These are phyloP conservation scores for Globicephala melas DNA, from an alignment of 2,113 vertebrate genomes.

Conservation along the genomic window DNA sequence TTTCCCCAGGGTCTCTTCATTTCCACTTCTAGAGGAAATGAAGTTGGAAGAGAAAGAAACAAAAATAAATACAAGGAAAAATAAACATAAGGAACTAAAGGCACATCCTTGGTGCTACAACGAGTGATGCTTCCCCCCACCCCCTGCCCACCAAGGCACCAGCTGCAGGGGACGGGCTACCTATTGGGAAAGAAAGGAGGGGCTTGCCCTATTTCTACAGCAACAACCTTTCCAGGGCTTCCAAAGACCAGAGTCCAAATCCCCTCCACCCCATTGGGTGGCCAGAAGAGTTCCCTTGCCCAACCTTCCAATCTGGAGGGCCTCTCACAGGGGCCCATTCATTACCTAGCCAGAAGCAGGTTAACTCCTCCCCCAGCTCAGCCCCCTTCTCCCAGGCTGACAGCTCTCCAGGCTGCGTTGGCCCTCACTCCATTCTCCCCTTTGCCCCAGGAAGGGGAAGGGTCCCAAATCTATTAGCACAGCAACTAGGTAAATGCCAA, in stretches of 20 bases:
- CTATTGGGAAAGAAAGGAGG: neutral
- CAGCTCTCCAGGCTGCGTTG: neutral
- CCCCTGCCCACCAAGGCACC: neutral
- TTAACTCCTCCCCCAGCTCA: neutral
- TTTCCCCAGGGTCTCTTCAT: neutral
- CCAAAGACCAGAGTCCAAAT: slow-evolving; percentile 58
- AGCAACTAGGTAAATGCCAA: neutral
- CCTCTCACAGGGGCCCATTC: neutral
- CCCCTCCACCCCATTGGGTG: neutral
- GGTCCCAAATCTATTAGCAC: fast-evolving
- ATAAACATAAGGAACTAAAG: neutral
- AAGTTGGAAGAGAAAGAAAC: neutral
- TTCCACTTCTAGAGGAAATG: neutral
- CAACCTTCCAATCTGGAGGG: neutral
- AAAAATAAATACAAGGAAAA: neutral
- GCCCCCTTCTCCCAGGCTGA: neutral
- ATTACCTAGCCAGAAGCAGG: neutral
- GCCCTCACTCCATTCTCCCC: neutral
- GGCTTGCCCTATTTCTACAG: neutral
- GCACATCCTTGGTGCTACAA: neutral
- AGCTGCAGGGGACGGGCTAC: neutral
- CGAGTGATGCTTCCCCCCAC: fast-evolving
- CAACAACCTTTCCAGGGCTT: neutral
- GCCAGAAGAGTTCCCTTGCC: neutral
- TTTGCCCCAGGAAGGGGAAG: neutral